These are phyloP conservation scores for Orientallactaga bullata DNA, from an alignment of 2,113 vertebrate species.

Conservation along the genomic window DNA sequence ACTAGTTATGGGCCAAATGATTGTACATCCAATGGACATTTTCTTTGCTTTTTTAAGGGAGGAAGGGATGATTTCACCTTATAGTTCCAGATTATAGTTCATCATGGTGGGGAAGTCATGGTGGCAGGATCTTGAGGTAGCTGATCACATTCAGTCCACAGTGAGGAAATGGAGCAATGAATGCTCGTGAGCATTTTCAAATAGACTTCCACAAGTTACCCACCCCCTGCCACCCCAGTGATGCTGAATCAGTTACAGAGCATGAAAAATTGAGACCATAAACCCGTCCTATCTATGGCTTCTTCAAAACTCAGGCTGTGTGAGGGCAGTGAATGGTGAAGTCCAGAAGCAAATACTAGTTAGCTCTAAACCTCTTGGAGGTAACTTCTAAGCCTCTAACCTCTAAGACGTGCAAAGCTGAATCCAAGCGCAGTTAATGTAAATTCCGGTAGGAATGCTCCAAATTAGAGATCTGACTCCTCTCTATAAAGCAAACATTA, in stretches of 20 bases:
- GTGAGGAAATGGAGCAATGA: no score
- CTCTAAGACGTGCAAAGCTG: background rate
- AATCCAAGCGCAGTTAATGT: background rate
- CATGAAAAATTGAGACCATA: background rate
- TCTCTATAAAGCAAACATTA: constrained; percentile 5
- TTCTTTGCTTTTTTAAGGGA: no score
- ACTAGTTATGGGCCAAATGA: background rate
- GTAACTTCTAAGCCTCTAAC: background rate
- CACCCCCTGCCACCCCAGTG: background rate
- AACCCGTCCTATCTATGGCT: background rate
- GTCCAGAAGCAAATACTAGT: background rate
- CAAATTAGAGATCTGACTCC: constrained; percentile 11
- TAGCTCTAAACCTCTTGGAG: background rate
- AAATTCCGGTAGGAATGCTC: background rate
- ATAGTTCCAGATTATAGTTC: no score
- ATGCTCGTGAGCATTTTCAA: background rate
- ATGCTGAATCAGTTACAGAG: background rate
- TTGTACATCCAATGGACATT: background rate
- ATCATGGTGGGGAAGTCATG: no score
- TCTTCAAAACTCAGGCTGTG: background rate
- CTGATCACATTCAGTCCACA: no score
- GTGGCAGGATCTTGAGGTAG: no score
- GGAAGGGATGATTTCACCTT: no score
- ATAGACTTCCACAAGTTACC: background rate
- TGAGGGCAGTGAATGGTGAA: background rate